phyloP scores from a whole-genome alignment of 2,113 vertebrate species.

The Ranitomeya variabilis region DNA sequence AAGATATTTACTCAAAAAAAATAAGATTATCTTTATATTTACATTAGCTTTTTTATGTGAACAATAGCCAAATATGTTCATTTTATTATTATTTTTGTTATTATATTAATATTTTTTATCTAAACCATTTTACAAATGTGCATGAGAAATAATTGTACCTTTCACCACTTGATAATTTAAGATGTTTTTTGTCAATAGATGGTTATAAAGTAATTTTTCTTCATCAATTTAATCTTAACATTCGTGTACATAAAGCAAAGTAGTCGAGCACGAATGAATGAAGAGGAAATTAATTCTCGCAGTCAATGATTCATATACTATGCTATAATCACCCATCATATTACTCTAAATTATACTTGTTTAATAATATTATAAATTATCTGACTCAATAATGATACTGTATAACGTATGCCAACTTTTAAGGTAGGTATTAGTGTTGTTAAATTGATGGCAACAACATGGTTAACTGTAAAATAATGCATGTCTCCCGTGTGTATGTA shows the following conservation, averaged over 20 bases:
- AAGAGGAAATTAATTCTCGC: not conserved
- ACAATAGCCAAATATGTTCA: not conserved
- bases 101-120: not conserved
- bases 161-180: not conserved
- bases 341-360: not conserved
- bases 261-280: not conserved
- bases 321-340: slow-evolving; percentile 30
- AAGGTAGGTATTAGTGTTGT: not conserved
- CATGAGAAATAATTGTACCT: not conserved
- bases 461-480: too few species aligned
- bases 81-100: not conserved
- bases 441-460: too few species aligned
- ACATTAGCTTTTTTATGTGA: not conserved
- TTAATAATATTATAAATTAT: not conserved
- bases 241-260: not conserved
- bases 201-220: not conserved
- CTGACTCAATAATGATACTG: not conserved
- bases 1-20: not conserved
- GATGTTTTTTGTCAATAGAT: slow-evolving; percentile 1
- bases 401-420: not conserved
- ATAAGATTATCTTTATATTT: not conserved
- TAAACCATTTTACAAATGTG: not conserved
- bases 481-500: too few species aligned
- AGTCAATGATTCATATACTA: slow-evolving; percentile 6
- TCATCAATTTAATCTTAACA: not conserved